A percentile compares a stretch with the other conserved stretches of the same genome.
phyloP scores from a whole-genome alignment of 1,140 invertebrate species.

The Hyles vespertilio region DNA sequence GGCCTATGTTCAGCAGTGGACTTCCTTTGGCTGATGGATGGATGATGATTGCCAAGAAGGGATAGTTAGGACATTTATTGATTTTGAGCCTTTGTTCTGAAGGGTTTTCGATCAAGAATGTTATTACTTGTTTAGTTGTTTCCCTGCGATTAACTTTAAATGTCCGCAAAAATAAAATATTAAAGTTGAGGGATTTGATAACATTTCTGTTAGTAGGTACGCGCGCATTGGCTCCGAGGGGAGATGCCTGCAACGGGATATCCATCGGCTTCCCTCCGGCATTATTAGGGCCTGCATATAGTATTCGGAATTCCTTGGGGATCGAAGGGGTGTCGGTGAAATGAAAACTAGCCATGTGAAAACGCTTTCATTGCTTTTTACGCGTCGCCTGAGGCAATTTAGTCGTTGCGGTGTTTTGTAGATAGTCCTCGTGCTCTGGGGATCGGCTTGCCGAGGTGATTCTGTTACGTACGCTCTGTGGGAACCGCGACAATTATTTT shows the following conservation, averaged over 20 bases:
- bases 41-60: no score
- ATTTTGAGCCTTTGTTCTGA: no score
- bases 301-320: slow-evolving; percentile 66
- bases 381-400: slow-evolving; percentile 63
- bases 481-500: slow-evolving; percentile 22
- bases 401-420: slow-evolving; percentile 58
- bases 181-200: slow-evolving; percentile 23
- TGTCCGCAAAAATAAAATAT: slow-evolving; percentile 24
- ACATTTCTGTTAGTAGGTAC: slow-evolving; percentile 13
- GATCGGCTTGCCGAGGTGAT: slow-evolving; percentile 20
- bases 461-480: slow-evolving; percentile 40
- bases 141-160: slow-evolving; percentile 16
- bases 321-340: slow-evolving; percentile 53
- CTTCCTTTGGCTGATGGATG: no score
- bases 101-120: no score
- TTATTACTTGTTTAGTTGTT: background rate
- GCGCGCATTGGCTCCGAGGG: background rate
- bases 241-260: slow-evolving; percentile 25
- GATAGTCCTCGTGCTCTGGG: slow-evolving; percentile 23
- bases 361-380: slow-evolving; percentile 69
- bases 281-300: slow-evolving; percentile 63
- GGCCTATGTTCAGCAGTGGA: no score
- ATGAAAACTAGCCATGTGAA: slow-evolving; percentile 67
- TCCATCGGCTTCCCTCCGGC: slow-evolving; percentile 37
- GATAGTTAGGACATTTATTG: no score